Conservation (phyloP, 2,888 invertebrate species). For the Drosophila peninsularis region DNA sequence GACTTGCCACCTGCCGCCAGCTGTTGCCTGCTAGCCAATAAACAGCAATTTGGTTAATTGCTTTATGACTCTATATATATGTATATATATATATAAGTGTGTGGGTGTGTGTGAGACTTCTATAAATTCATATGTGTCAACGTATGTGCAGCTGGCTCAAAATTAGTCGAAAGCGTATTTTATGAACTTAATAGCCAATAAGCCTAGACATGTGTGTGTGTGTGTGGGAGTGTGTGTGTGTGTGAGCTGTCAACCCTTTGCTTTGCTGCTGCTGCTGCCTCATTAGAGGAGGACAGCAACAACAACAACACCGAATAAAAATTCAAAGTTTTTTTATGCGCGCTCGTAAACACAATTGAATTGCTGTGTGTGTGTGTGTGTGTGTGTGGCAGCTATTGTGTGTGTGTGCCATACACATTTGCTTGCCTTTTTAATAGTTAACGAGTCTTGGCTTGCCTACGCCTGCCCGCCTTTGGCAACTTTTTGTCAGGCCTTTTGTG, state of each 20-base stretch:
- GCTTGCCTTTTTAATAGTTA: conserved; percentile 75
- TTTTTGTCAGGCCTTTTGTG: conserved; percentile 35
- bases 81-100: conserved; percentile 16
- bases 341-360: conserved; percentile 83
- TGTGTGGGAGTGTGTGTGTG: background rate
- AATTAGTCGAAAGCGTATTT: conserved; percentile 63
- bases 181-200: conserved; percentile 73
- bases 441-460: conserved; percentile 58
- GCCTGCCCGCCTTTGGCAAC: conserved; percentile 9
- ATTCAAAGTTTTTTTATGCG: conserved; percentile 81
- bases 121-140: conserved; percentile 66
- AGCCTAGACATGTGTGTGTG: conserved; percentile 36
- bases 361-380: conserved; percentile 48
- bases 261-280: conserved; percentile 41
- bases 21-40: conserved; percentile 58
- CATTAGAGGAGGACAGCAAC: conserved; percentile 55
- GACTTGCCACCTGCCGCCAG: conserved; percentile 55
- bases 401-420: conserved; percentile 29
- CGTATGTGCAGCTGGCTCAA: conserved; percentile 55
- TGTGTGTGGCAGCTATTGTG: conserved; percentile 25
- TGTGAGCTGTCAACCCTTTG: conserved; percentile 55
- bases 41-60: conserved; percentile 77
- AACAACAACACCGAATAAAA: conserved; percentile 73
- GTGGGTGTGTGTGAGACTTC: conserved; percentile 15
- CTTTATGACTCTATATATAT: conserved; percentile 47